phyloP scores from a whole-genome alignment of 2,113 vertebrate genomes.

The Elanoides forficatus region DNA sequence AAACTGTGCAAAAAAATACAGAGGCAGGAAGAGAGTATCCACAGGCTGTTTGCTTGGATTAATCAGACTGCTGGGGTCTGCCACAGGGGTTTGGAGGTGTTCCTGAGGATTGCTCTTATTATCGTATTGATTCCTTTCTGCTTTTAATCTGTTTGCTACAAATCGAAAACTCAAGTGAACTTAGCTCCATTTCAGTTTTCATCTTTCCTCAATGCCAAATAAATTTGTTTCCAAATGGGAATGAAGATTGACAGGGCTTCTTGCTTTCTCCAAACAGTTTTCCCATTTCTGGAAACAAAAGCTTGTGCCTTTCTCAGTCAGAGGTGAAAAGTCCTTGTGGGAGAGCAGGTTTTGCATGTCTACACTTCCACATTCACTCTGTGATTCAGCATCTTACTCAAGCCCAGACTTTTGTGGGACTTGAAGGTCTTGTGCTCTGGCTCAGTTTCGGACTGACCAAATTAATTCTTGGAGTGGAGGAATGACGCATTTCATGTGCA shows the following conservation, averaged over 20 bases:
- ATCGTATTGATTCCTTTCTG: background rate
- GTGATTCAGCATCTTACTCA: background rate
- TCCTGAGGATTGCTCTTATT: background rate
- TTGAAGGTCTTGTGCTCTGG: background rate
- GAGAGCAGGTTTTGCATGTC: background rate
- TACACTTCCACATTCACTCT: background rate
- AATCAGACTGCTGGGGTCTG: background rate
- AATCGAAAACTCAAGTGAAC: background rate
- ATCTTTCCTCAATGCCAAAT: background rate
- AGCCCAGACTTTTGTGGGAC: background rate
- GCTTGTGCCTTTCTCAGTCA: background rate
- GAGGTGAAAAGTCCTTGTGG: background rate
- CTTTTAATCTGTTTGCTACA: background rate
- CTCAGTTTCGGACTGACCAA: background rate
- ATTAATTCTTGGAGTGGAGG: background rate
- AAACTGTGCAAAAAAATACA: background rate
- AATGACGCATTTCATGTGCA: background rate
- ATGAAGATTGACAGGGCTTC: background rate
- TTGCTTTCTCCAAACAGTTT: background rate
- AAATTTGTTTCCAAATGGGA: background rate
- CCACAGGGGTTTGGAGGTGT: background rate
- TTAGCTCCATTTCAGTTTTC: background rate
- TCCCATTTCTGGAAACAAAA: background rate
- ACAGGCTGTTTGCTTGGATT: background rate
- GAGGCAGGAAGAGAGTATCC: background rate